These are phyloP conservation scores for Imbricaverruca yamaguchii DNA, from an alignment of 2,888 invertebrate genomes.

Conservation along the genomic window DNA sequence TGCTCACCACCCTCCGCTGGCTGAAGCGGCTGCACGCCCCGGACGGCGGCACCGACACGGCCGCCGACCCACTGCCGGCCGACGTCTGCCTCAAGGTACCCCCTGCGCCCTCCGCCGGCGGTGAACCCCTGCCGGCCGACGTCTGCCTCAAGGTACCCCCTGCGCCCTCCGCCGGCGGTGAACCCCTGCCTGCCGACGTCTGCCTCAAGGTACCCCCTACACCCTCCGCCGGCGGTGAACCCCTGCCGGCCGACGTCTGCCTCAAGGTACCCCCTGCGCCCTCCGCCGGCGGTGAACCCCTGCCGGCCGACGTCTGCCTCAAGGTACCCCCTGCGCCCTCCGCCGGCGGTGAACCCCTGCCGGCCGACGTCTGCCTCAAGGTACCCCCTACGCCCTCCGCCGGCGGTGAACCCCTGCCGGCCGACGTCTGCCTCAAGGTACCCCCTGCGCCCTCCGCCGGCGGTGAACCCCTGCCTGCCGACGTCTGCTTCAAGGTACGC, in stretches of 20 bases:
- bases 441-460: no score
- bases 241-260: conserved; percentile 11
- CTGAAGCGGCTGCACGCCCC: conserved; percentile 50
- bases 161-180: no score
- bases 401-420: conserved; percentile 1
- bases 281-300: no score
- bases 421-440: conserved; percentile 13
- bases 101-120: no score
- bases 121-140: conserved; percentile 17
- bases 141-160: background rate
- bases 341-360: no score
- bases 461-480: conserved; percentile 19
- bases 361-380: conserved; percentile 11
- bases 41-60: background rate
- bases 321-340: no score
- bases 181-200: conserved; percentile 16
- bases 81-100: conserved; percentile 3
- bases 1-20: conserved; percentile 90
- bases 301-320: conserved; percentile 13
- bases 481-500: conserved; percentile 10
- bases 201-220: background rate
- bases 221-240: no score
- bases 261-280: background rate
- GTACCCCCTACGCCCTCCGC: no score
- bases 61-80: background rate